Percentiles rank a stretch among this genome's conserved stretches.
Evolutionary conservation across 2,113 vertebrate species (phyloP).

Genomic region (Actenoides lindsayi): DNA sequence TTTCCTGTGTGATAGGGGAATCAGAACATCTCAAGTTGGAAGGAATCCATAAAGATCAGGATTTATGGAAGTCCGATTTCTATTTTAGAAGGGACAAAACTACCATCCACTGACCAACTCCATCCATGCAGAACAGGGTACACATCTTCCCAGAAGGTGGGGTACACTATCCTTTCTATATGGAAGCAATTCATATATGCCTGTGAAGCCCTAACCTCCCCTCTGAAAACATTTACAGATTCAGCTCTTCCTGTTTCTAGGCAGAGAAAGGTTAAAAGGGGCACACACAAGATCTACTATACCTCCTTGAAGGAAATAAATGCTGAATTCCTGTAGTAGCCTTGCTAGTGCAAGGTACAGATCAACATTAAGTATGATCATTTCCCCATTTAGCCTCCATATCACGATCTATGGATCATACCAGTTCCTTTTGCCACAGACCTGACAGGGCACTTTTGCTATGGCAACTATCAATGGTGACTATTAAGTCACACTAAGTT

Average conservation of each 20-base stretch:
- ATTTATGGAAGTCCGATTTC: background rate
- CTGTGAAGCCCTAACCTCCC: background rate
- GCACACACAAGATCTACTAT: background rate
- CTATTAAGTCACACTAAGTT: background rate
- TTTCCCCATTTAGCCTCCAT: background rate
- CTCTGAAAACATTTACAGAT: background rate
- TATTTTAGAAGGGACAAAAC: background rate
- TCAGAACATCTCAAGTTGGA: background rate
- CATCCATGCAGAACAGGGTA: background rate
- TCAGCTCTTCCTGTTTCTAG: background rate
- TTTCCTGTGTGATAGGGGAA: background rate
- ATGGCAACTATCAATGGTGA: background rate
- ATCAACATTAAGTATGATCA: background rate
- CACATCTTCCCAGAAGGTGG: background rate
- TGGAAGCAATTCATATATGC: background rate
- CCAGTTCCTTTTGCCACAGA: background rate
- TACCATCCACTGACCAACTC: background rate
- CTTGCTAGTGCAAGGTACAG: background rate
- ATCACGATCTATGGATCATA: background rate
- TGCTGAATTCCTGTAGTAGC: background rate
- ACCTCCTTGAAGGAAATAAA: background rate
- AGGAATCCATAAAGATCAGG: background rate
- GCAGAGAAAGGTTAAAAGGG: background rate
- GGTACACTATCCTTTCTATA: background rate
- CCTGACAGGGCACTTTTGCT: background rate